Conservation (phyloP, 2,797 vertebrate species). For the Eulemur coronatus region DNA sequence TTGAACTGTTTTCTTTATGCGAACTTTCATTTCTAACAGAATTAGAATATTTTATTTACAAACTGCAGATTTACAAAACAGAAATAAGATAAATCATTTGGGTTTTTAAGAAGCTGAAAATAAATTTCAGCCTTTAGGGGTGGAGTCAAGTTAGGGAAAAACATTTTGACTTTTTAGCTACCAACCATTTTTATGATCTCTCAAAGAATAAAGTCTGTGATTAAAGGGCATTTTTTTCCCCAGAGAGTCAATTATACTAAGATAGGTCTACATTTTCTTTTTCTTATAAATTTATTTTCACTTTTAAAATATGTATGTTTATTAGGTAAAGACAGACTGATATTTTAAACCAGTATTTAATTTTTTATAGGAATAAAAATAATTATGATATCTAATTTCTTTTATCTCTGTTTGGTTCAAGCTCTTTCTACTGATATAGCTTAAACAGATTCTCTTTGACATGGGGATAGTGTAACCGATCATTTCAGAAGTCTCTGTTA, state of each 20-base stretch:
- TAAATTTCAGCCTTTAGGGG: conserved; percentile 20
- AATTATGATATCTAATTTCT: neutral
- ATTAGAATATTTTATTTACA: conserved; percentile 23
- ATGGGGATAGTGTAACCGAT: neutral
- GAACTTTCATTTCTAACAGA: conserved; percentile 27
- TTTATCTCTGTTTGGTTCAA: neutral
- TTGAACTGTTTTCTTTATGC: conserved; percentile 26
- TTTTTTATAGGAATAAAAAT: neutral
- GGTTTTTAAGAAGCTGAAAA: conserved; percentile 3
- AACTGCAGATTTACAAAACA: neutral
- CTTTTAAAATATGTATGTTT: neutral
- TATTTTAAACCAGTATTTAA: conserved; percentile 30
- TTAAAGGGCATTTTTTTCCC: neutral
- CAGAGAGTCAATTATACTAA: neutral
- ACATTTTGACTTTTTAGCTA: neutral
- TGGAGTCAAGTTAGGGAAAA: neutral
- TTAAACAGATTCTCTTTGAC: conserved; percentile 17
- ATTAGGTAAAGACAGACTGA: neutral
- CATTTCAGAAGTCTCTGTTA: neutral
- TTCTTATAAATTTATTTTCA: neutral
- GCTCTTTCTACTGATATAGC: neutral
- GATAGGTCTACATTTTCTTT: conserved; percentile 4
- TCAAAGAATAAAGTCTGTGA: neutral
- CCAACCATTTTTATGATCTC: neutral
- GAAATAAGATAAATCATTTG: neutral